Base-by-base conservation (phyloP, 2,113 vertebrate species). In the Sphaerodactylus townsendi region DNA sequence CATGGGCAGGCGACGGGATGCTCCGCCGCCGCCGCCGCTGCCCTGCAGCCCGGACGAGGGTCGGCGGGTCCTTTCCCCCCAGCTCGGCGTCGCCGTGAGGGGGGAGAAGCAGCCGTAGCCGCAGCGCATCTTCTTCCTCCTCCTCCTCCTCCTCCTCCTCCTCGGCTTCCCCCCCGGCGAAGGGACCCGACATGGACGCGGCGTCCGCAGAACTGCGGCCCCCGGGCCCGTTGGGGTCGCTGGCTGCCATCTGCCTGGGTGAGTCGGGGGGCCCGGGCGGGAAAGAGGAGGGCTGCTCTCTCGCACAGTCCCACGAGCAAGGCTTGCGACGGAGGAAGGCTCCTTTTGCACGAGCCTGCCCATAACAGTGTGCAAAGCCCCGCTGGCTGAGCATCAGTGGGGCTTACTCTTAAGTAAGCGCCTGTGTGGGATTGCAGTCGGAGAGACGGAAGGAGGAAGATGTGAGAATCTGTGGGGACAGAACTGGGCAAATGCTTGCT, bases 231-330 rank as follows among this genome's bases (percentile, higher is more conserved):
- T 90, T 95, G 88, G 92, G 82, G 82, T 94, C 93, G 89, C 93
- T 96, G 59, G 93, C 95, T 13, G 94, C 95, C 77, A 91, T 96
- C 92, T 96, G 95, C 88, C 85, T 96, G 87, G 94, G 95, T 96
- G 92, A 96, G 95, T 94, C 88, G 14, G 37, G 68, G 79, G 44
- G 56, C 10, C 0, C 10, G 17, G 41, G 8, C 5, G n/a, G n/a
- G 2, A 4, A 6, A 7, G 48, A 44, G 23, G 6, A 2, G 13
- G 9, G 10, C 44, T 44, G 44, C 56, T 59, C 56, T 25, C 25
- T 3, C 25, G 5, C 59, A 62, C 59, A 2, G 23, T 6, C 48
- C 48, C 48, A 50, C 46, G n/a, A n/a, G n/a, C n/a, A 44, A 9
- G 44, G 44, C 44, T 44, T 44, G 9, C 44, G 50, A 53, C 17